Evolutionary conservation across 2,797 vertebrate genomes (phyloP), one percentile per base, ranked within the genome.

Genomic region (Oophaga sylvatica): DNA sequence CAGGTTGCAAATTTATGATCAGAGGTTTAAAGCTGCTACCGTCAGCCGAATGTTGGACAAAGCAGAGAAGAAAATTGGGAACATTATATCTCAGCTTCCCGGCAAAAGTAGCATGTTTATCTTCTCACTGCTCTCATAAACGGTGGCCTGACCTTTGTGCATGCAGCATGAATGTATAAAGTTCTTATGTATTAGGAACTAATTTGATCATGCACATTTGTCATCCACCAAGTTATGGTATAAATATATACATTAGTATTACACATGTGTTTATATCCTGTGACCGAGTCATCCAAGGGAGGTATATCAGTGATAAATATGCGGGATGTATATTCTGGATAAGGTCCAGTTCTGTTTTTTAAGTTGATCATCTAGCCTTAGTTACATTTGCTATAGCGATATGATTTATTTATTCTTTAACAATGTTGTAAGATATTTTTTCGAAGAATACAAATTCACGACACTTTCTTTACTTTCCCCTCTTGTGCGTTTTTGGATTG

Each of bases 221-320:
- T 89, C 88, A 83, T 86, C 80, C 84, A 80, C 73, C 84, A 81
- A 86, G 84, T 89, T 89, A 89, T 86, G 88, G 80, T 86, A 86
- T 89, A 89, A 89, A 89, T 89, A 89, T 89, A 89, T 89, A 86
- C 88, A 89, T 89, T 86, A 86, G 84, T 79, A 83, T 83, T 89
- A 62, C 86, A 29, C 88, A 79, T 73, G 56, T 86, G 84, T 89
- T 86, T 89, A 89, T 89, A 86, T 86, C 84, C 80, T 83, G 84
- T 80, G 80, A 81, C 84, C 26, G 62, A 86, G 88, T 89, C 84
- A 83, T 86, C 35, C 81, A 41, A 48, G 80, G 88, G 84, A 83
- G 84, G 80, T 89, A 86, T 79, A 89, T 89, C 73, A 73, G 63
- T 79, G 80, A 83, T 78, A 83, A 8, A 89, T 86, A 63, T 85